Evolutionary conservation across 2,797 vertebrate genomes (phyloP).

Genomic region (Macropodus opercularis): DNA sequence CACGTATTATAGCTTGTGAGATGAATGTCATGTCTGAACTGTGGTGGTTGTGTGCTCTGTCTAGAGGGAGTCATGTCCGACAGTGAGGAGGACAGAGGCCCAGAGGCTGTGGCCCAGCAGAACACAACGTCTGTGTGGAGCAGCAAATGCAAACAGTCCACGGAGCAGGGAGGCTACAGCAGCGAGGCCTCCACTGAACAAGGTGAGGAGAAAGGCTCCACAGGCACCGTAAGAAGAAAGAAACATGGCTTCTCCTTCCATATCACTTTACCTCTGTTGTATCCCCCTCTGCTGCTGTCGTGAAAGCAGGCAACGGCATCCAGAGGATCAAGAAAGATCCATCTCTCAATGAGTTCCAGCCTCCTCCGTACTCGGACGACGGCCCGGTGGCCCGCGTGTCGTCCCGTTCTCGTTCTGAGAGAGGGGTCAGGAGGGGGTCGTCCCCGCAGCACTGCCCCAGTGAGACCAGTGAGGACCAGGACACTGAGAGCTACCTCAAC

Average conservation of each 20-base stretch:
- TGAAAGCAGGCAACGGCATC: conserved; percentile 85
- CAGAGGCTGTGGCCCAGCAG: conserved; percentile 79
- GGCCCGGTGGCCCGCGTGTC: conserved; percentile 73
- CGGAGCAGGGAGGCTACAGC: conserved; percentile 90
- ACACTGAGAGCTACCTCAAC: conserved; percentile 90
- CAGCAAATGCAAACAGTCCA: conserved; percentile 84
- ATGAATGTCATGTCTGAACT: conserved; percentile 14
- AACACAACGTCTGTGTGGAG: conserved; percentile 85
- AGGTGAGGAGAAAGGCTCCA: conserved; percentile 78
- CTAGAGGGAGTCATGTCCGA: conserved; percentile 87
- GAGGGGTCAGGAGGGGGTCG: conserved; percentile 81
- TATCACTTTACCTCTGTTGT: conserved; percentile 28
- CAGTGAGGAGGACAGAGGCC: conserved; percentile 90
- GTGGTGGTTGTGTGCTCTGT: conserved; percentile 53
- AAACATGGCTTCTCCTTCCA: too few relatives aligned
- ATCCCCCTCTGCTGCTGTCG: conserved; percentile 38
- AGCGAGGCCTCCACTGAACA: conserved; percentile 89
- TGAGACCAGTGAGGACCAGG: conserved; percentile 89
- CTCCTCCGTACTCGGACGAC: conserved; percentile 91
- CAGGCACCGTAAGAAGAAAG: too few relatives aligned
- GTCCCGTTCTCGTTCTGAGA: conserved; percentile 81
- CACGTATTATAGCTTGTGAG: neutral
- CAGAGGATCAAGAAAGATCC: conserved; percentile 90
- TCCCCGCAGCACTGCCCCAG: conserved; percentile 85
- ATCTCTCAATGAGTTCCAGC: conserved; percentile 88